Conservation (phyloP, 2,888 invertebrate species). For the Proisotoma minuta region DNA sequence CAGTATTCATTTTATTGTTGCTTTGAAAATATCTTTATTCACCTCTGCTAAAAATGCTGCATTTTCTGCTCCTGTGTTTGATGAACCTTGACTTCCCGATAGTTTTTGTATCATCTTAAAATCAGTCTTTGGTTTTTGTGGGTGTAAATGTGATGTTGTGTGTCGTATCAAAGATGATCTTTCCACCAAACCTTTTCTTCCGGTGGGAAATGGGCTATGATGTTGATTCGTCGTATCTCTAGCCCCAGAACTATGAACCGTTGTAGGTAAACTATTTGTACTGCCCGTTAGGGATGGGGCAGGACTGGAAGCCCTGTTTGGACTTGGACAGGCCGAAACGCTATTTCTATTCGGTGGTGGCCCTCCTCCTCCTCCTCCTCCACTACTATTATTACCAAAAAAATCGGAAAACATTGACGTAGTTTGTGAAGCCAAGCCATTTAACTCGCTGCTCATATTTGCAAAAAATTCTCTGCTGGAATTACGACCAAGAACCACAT, state of each 20-base stretch:
- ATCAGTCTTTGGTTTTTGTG: slow-evolving; percentile 48
- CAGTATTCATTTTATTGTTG: not conserved
- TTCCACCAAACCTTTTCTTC: slow-evolving; percentile 74
- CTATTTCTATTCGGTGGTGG: slow-evolving; percentile 38
- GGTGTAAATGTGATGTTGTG: slow-evolving; percentile 60
- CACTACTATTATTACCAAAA: too few species aligned
- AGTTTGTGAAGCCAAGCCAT: slow-evolving; percentile 86
- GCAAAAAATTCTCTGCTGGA: slow-evolving; percentile 72
- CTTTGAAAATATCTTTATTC: not conserved
- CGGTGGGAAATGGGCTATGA: slow-evolving; percentile 69
- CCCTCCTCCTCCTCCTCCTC: slow-evolving; percentile 1
- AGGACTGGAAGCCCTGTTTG: slow-evolving; percentile 53
- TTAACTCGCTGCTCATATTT: slow-evolving; percentile 85
- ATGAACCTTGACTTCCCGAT: slow-evolving; percentile 65
- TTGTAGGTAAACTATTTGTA: slow-evolving; percentile 47
- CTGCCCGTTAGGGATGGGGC: slow-evolving; percentile 50
- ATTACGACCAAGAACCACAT: slow-evolving; percentile 35
- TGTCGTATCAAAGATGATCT: slow-evolving; percentile 84
- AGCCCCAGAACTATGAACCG: slow-evolving; percentile 38
- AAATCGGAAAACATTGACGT: slow-evolving; percentile 91
- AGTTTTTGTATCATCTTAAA: slow-evolving; percentile 56
- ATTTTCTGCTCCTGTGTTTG: slow-evolving; percentile 75
- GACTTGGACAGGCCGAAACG: slow-evolving; percentile 50
- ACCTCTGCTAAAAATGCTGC: slow-evolving; percentile 90
- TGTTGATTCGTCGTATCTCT: slow-evolving; percentile 53